Percentiles rank a stretch among this genome's conserved stretches.
phyloP scores from a whole-genome alignment of 2,888 invertebrate genomes.

The Myopa tessellatipennis region DNA sequence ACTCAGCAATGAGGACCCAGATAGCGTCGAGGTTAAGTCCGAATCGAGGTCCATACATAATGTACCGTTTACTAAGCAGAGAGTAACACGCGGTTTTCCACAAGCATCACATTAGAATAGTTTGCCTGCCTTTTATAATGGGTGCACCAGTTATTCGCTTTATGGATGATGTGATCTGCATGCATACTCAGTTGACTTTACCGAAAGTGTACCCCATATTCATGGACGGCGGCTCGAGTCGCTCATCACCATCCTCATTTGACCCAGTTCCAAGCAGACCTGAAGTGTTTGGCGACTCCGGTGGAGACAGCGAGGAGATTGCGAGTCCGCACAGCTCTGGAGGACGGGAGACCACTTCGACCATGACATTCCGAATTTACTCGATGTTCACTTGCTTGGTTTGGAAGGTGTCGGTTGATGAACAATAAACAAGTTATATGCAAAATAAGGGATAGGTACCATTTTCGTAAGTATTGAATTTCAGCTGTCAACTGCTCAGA shows the following conservation, averaged over 20 bases:
- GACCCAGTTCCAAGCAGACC: neutral
- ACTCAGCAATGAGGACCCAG: too few relatives aligned
- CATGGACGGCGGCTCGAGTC: neutral
- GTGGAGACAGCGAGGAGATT: neutral
- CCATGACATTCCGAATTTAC: slow-evolving; percentile 23
- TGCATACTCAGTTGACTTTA: too few relatives aligned
- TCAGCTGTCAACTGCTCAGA: slow-evolving; percentile 37
- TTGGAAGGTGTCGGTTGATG: slow-evolving; percentile 65
- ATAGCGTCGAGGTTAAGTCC: too few relatives aligned
- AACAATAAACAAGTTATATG: slow-evolving; percentile 64
- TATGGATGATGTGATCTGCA: too few relatives aligned
- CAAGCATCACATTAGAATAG: too few relatives aligned
- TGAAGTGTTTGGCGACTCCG: neutral
- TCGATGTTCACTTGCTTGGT: slow-evolving; percentile 30
- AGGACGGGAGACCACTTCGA: slow-evolving; percentile 21
- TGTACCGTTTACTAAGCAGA: too few relatives aligned
- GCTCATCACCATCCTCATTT: neutral
- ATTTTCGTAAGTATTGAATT: slow-evolving; percentile 23
- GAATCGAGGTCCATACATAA: too few relatives aligned
- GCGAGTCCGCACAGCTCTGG: neutral
- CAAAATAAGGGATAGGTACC: slow-evolving; percentile 55
- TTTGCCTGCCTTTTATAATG: too few relatives aligned
- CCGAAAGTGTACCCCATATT: too few relatives aligned
- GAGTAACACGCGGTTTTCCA: too few relatives aligned
- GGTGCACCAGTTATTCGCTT: too few relatives aligned